Conservation (phyloP, 2,888 invertebrate species). For the Torymus tubicola region DNA sequence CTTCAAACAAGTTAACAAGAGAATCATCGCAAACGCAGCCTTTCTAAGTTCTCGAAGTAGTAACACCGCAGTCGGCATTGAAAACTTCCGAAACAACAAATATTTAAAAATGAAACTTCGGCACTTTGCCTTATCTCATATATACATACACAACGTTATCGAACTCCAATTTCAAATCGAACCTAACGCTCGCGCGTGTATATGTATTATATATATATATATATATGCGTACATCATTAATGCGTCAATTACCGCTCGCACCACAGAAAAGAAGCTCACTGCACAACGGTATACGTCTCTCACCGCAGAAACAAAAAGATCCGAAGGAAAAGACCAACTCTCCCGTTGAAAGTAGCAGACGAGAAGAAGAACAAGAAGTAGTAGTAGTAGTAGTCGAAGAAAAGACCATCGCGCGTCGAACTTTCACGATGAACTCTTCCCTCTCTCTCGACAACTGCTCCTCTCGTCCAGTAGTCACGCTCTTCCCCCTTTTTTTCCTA, state of each 20-base stretch:
- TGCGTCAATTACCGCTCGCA: slow-evolving; percentile 1
- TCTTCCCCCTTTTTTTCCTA: slow-evolving; percentile 4
- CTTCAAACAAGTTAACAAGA: too few species aligned
- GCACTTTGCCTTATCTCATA: too few species aligned
- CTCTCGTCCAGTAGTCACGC: slow-evolving; percentile 15
- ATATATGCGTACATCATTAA: slow-evolving; percentile 15
- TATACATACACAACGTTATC: too few species aligned
- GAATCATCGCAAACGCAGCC: too few species aligned
- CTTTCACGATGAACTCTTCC: slow-evolving; percentile 21
- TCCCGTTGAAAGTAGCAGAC: too few species aligned
- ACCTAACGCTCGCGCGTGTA: too few species aligned
- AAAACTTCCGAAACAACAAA: too few species aligned
- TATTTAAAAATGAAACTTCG: too few species aligned
- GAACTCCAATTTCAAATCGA: background rate
- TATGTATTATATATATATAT: too few species aligned
- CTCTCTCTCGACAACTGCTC: slow-evolving; percentile 13
- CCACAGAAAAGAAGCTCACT: background rate
- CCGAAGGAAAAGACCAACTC: too few species aligned
- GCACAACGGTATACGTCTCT: background rate
- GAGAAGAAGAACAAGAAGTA: background rate
- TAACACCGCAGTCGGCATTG: too few species aligned
- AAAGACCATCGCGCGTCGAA: slow-evolving; percentile 7
- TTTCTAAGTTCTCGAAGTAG: too few species aligned
- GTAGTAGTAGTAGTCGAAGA: background rate
- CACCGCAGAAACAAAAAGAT: background rate